These are phyloP conservation scores for Chauna torquata DNA, from an alignment of 2,113 vertebrate species.

Conservation along the genomic window DNA sequence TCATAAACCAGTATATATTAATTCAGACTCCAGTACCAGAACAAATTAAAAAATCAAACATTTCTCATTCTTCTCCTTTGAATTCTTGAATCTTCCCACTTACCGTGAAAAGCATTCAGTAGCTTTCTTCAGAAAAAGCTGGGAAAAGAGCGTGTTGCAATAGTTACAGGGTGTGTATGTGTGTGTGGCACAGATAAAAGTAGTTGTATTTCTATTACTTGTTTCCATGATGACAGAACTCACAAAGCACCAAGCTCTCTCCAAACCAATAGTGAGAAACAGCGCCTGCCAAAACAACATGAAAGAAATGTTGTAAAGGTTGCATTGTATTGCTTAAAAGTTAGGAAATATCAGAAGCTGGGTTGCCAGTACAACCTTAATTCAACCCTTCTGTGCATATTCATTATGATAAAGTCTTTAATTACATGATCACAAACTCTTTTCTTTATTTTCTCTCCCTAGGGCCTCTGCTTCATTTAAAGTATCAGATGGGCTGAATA, in stretches of 20 bases:
- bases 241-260: background rate
- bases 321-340: conserved; percentile 14
- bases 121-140: conserved; percentile 21
- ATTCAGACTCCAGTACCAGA: background rate
- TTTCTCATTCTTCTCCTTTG: background rate
- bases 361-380: conserved; percentile 25
- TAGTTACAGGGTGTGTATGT: background rate
- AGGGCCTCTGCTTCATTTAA: background rate
- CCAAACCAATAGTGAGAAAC: background rate
- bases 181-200: conserved; percentile 6
- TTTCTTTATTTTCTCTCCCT: conserved; percentile 12
- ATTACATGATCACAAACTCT: conserved; percentile 3
- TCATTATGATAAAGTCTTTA: conserved; percentile 1
- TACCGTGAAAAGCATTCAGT: background rate
- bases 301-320: conserved; percentile 34
- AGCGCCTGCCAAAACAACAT: conserved; percentile 18
- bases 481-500: conserved; percentile 9
- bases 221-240: conserved; percentile 18
- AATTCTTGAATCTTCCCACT: background rate
- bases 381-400: background rate
- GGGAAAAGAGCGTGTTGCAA: background rate
- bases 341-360: conserved; percentile 31
- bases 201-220: conserved; percentile 12
- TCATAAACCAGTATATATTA: background rate
- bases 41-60: background rate